Conservation (phyloP, 2,113 vertebrate species). For the Microtus richardsoni region DNA sequence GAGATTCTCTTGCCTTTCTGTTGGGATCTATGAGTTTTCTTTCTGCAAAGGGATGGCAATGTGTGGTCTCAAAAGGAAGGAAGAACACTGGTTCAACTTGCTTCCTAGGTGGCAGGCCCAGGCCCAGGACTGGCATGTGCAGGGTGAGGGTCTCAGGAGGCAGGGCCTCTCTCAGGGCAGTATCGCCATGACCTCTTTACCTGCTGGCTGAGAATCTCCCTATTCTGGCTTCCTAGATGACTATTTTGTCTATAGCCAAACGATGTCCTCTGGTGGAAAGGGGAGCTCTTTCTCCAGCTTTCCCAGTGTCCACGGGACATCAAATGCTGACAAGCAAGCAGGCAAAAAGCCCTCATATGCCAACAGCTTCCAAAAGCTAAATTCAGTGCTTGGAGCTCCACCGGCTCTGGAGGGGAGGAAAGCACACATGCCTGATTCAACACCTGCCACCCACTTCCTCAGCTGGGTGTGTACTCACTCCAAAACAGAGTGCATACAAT, state of each 20-base stretch:
- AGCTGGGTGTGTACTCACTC: background rate
- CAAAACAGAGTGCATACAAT: background rate
- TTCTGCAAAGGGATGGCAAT: background rate
- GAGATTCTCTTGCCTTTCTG: background rate
- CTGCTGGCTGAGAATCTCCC: background rate
- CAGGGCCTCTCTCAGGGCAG: background rate
- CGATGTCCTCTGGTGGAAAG: background rate
- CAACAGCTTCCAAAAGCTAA: background rate
- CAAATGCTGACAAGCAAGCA: background rate
- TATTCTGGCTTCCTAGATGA: background rate
- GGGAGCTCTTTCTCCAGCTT: background rate
- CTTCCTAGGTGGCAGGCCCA: background rate
- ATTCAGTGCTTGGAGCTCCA: background rate
- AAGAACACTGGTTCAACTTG: background rate
- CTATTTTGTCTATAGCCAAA: background rate
- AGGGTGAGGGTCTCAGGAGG: accelerated
- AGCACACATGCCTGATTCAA: background rate
- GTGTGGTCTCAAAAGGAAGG: background rate
- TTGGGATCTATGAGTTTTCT: background rate
- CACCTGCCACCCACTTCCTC: background rate
- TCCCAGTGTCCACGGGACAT: background rate
- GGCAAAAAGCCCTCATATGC: background rate
- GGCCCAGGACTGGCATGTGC: accelerated
- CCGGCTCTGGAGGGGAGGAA: background rate
- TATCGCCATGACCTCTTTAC: background rate